Conservation (phyloP, 2,113 vertebrate genomes). For the Prolemur simus region DNA sequence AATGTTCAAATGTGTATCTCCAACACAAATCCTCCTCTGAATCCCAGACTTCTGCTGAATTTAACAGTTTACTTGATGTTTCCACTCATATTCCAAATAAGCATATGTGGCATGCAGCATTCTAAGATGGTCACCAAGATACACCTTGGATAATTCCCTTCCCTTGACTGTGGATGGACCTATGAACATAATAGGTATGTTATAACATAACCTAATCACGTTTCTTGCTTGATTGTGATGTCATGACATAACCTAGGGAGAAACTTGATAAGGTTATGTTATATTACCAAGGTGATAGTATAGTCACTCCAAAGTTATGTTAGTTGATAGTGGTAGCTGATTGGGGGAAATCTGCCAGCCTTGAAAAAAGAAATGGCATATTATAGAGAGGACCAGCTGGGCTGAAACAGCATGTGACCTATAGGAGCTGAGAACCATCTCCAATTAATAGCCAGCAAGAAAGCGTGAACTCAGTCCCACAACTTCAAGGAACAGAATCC, state of each 20-base stretch:
- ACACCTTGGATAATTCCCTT: neutral
- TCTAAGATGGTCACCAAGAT: neutral
- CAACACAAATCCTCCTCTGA: neutral
- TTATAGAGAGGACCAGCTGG: neutral
- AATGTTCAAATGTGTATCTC: neutral
- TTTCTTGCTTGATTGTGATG: neutral
- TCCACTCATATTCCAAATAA: neutral
- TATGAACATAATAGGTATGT: neutral
- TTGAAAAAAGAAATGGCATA: neutral
- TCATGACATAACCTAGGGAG: no score
- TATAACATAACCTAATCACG: no score
- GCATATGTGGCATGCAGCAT: neutral
- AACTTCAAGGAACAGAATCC: neutral
- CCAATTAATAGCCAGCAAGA: neutral
- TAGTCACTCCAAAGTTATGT: neutral
- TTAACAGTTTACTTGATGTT: neutral
- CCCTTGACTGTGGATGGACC: neutral
- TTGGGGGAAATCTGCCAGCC: neutral
- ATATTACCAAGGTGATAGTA: neutral
- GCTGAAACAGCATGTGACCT: neutral
- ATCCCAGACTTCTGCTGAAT: neutral
- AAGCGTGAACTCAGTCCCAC: neutral
- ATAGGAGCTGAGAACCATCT: neutral
- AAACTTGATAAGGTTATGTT: neutral
- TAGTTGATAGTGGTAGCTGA: neutral